Conservation (phyloP, 2,797 vertebrate species). For the Neosilurus mollespiculum region DNA sequence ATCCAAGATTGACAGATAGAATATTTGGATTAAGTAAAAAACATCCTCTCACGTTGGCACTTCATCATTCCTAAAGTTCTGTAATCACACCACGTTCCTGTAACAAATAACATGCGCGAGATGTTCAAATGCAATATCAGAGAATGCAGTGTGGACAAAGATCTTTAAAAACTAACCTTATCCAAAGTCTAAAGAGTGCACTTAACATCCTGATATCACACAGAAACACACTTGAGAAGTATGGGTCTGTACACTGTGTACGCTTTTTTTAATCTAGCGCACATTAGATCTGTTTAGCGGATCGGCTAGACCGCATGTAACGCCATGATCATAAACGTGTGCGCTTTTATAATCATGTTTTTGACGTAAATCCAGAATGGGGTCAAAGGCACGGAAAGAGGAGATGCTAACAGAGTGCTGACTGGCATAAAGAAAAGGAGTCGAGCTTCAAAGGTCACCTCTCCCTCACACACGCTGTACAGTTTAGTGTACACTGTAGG, state of each 20-base stretch:
- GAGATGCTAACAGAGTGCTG: constrained; percentile 42
- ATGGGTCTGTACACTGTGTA: not conserved
- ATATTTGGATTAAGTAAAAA: not conserved
- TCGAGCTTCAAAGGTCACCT: constrained; percentile 47
- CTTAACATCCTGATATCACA: constrained; percentile 28
- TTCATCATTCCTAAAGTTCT: not conserved
- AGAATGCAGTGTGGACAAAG: not conserved
- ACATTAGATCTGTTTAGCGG: constrained; percentile 6
- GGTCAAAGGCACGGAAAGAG: constrained; percentile 25
- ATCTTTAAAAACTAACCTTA: constrained; percentile 32
- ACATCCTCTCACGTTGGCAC: not conserved
- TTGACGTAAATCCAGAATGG: not conserved
- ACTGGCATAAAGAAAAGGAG: constrained; percentile 40
- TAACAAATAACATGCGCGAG: not conserved
- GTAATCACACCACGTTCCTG: constrained; percentile 3
- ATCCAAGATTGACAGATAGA: not conserved
- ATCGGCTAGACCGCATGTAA: not conserved
- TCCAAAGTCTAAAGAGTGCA: constrained; percentile 48
- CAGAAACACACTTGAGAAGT: not conserved
- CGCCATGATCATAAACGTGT: not conserved
- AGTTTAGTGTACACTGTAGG: constrained; percentile 13
- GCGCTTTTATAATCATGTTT: not conserved
- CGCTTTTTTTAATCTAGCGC: constrained; percentile 2
- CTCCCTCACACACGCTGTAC: constrained; percentile 5
- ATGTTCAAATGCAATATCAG: not conserved